phyloP scores from a whole-genome alignment of 2,888 invertebrate species.

The Polymixis flavicincta region DNA sequence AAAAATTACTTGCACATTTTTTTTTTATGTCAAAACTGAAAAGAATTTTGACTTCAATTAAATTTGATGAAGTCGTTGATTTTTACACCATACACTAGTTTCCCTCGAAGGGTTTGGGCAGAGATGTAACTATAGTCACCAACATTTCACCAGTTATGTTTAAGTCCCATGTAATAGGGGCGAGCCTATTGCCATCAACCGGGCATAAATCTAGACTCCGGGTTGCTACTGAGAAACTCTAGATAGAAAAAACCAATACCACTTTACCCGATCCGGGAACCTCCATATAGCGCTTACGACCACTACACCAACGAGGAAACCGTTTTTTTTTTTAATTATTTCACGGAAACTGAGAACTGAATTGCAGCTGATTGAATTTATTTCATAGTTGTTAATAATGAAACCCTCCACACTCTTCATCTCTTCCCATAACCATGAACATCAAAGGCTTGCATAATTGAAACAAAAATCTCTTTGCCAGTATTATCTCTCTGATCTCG shows the following conservation, averaged over 20 bases:
- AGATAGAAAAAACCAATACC: too few species aligned
- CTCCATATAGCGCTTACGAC: too few species aligned
- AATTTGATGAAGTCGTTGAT: neutral
- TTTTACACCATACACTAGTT: neutral
- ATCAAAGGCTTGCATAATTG: conserved; percentile 3
- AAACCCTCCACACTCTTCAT: neutral
- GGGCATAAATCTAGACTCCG: too few species aligned
- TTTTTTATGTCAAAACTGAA: neutral
- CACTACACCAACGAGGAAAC: too few species aligned
- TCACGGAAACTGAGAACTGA: neutral
- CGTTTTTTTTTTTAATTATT: too few species aligned
- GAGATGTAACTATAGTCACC: too few species aligned
- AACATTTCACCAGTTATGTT: too few species aligned
- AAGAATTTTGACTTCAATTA: neutral
- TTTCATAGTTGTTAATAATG: neutral
- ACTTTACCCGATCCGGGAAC: too few species aligned
- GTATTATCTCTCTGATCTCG: neutral
- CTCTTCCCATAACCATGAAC: neutral
- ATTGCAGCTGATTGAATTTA: neutral
- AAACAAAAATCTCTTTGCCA: neutral
- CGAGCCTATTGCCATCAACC: too few species aligned
- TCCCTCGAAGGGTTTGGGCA: too few species aligned
- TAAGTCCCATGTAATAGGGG: too few species aligned
- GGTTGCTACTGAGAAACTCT: too few species aligned
- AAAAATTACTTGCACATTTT: neutral